A percentile compares a stretch with the other conserved stretches of the same genome.
phyloP scores from a whole-genome alignment of 2,888 invertebrate genomes.

The Hydropsyche betteni region DNA sequence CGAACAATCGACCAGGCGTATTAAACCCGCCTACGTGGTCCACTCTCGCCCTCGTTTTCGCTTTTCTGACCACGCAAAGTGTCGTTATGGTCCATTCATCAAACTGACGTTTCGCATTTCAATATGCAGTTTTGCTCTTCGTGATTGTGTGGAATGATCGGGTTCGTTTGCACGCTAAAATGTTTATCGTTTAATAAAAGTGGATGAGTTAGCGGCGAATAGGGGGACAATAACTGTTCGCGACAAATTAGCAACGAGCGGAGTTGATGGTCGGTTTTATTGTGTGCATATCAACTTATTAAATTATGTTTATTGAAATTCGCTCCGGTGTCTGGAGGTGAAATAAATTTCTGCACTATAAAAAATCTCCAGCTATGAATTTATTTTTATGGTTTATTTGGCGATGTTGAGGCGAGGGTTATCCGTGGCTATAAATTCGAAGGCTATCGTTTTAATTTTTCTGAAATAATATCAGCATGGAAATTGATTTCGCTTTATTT shows the following conservation, averaged over 20 bases:
- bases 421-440: conserved; percentile 19
- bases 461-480: background rate
- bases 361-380: conserved; percentile 33
- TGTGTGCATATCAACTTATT: conserved; percentile 17
- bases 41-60: conserved; percentile 5
- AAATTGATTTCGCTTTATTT: too few relatives aligned
- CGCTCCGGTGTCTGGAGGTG: background rate
- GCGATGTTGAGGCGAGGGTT: conserved; percentile 14
- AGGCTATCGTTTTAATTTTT: conserved; percentile 13
- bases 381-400: conserved; percentile 31
- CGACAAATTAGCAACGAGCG: conserved; percentile 10
- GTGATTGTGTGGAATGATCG: too few relatives aligned
- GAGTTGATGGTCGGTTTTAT: conserved; percentile 5
- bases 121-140: too few relatives aligned
- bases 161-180: background rate
- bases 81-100: conserved; percentile 16
- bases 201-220: background rate
- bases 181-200: conserved; percentile 16
- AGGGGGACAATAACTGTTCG: conserved; percentile 13
- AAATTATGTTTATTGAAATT: conserved; percentile 31
- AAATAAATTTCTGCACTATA: conserved; percentile 21
- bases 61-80: background rate
- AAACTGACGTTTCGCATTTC: conserved; percentile 6
- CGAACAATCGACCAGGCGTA: background rate
- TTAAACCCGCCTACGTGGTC: conserved; percentile 4